These are phyloP conservation scores for Scaptomyza montana DNA, from an alignment of 1,140 invertebrate species.

Conservation along the genomic window DNA sequence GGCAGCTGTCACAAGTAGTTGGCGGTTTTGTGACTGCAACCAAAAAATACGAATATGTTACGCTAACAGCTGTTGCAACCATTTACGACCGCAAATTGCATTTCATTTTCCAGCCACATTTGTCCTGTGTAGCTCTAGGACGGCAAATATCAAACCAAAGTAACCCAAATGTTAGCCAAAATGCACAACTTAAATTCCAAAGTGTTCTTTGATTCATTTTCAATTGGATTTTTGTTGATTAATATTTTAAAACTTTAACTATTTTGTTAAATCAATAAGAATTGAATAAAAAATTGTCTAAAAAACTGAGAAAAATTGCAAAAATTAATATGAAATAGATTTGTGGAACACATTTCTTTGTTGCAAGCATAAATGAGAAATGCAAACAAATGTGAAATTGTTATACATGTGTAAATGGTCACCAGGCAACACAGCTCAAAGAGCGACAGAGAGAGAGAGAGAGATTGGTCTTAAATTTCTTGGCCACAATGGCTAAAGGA, in stretches of 20 bases:
- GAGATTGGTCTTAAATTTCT: constrained; percentile 58
- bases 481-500: constrained; percentile 56
- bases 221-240: neutral
- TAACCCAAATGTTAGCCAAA: neutral
- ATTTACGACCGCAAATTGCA: constrained; percentile 38
- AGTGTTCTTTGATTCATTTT: constrained; percentile 4
- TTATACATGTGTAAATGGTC: constrained; percentile 26
- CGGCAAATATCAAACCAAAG: constrained; percentile 16
- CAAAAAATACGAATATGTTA: constrained; percentile 6
- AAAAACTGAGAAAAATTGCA: too few species aligned
- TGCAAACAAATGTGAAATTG: constrained; percentile 29
- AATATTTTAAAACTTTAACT: too few species aligned
- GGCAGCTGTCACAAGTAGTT: constrained; percentile 34
- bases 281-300: too few species aligned
- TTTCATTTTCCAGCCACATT: constrained; percentile 16
- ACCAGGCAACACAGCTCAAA: neutral
- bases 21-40: constrained; percentile 20
- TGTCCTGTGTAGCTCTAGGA: neutral
- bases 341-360: constrained; percentile 15
- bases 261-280: too few species aligned
- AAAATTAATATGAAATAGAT: constrained; percentile 9
- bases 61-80: constrained; percentile 24
- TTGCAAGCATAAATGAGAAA: constrained; percentile 18
- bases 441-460: neutral
- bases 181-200: neutral